Percentiles rank a stretch among this genome's conserved stretches.
Evolutionary conservation across 2,797 vertebrate species (phyloP).

Genomic region (Melanotaenia parkinsoni): DNA sequence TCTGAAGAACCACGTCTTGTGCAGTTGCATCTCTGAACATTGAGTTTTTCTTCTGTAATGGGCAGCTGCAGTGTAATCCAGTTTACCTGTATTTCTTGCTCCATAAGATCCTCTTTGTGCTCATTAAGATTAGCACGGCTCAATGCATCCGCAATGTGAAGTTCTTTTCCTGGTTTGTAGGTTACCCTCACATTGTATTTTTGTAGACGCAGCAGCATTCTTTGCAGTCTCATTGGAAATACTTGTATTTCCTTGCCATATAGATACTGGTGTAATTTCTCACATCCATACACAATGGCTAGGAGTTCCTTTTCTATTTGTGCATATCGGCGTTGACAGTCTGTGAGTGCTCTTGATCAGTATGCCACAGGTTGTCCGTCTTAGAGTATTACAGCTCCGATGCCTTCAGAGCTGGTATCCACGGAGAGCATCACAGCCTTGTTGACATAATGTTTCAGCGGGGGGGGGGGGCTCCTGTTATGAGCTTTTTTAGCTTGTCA

Average conservation of each 20-base stretch:
- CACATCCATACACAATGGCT: slow-evolving; percentile 13
- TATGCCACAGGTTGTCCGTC: slow-evolving; percentile 17
- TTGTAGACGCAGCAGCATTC: neutral
- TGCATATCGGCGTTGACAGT: slow-evolving; percentile 17
- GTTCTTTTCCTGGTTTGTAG: slow-evolving; percentile 4
- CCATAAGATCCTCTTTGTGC: slow-evolving; percentile 11
- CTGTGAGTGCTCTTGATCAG: slow-evolving; percentile 14
- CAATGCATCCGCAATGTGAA: slow-evolving; percentile 8
- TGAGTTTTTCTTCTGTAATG: too few relatives aligned
- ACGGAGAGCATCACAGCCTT: slow-evolving; percentile 25
- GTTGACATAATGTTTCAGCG: slow-evolving; percentile 18
- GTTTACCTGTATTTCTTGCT: neutral
- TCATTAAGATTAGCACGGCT: slow-evolving; percentile 2
- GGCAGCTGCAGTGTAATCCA: neutral
- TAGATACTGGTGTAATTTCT: slow-evolving; percentile 32
- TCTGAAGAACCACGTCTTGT: neutral
- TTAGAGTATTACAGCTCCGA: slow-evolving; percentile 28
- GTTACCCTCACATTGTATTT: neutral
- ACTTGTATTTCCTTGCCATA: slow-evolving; percentile 11
- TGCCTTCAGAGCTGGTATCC: slow-evolving; percentile 33
- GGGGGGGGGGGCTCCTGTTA: slow-evolving; percentile 2
- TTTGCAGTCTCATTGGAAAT: neutral
- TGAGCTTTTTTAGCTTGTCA: neutral
- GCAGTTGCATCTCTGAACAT: neutral
- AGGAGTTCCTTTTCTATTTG: slow-evolving; percentile 43